Evolutionary conservation across 2,797 vertebrate species (phyloP).

Genomic region (Lepilemur ruficaudatus): DNA sequence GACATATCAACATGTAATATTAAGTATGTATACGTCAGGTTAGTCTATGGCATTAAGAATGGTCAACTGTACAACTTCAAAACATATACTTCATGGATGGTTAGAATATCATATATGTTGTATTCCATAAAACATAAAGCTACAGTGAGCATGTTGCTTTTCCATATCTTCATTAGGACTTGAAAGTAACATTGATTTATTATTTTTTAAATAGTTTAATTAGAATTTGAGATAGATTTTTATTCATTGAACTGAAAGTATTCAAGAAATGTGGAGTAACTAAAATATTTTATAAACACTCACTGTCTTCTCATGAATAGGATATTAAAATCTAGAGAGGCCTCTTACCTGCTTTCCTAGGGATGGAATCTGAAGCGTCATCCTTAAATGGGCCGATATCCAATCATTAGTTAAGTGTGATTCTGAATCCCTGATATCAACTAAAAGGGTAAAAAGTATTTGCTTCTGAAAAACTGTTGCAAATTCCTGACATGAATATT

Average conservation of each 20-base stretch:
- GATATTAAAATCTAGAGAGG: background rate
- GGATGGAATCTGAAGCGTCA: background rate
- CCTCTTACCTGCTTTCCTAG: background rate
- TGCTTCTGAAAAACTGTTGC: background rate
- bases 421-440: background rate
- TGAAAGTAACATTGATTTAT: background rate
- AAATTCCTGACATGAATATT: background rate
- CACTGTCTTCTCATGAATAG: background rate
- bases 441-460: background rate
- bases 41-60: background rate
- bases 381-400: background rate
- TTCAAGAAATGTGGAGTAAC: background rate
- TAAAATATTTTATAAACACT: background rate
- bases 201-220: background rate
- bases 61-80: background rate
- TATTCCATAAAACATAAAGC: background rate
- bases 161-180: background rate
- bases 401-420: background rate
- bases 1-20: background rate
- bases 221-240: background rate
- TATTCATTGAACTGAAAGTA: background rate
- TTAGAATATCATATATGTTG: background rate
- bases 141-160: background rate
- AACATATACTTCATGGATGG: background rate
- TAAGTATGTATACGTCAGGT: background rate